Conservation (phyloP, 2,888 invertebrate species). For the Nomada goodeniana region DNA sequence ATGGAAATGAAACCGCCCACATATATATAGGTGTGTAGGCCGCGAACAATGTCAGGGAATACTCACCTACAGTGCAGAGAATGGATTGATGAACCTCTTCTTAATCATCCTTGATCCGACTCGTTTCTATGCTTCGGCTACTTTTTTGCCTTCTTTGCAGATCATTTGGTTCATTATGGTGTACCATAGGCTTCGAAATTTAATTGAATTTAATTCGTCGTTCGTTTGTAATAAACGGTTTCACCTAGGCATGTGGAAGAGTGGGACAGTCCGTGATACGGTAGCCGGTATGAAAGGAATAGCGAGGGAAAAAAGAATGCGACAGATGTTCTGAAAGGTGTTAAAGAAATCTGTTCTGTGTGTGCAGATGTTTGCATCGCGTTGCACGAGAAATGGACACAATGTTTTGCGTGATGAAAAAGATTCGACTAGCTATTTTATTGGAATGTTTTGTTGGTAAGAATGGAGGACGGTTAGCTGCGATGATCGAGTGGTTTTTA, state of each 20-base stretch:
- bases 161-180: background rate
- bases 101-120: conserved; percentile 22
- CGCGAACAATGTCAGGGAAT: conserved; percentile 33
- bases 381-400: no score
- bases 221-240: background rate
- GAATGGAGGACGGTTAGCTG: no score
- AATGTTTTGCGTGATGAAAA: no score
- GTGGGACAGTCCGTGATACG: conserved; percentile 4
- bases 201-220: conserved; percentile 14
- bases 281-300: conserved; percentile 11
- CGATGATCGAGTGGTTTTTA: background rate
- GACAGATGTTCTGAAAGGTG: conserved; percentile 6
- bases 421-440: no score
- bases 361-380: background rate
- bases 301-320: background rate
- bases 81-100: conserved; percentile 3
- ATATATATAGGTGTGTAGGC: conserved; percentile 22
- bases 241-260: background rate
- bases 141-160: background rate
- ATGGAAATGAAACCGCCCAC: conserved; percentile 67
- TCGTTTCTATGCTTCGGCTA: background rate
- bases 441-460: no score
- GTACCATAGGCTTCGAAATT: background rate
- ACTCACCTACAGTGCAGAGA: background rate
- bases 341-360: background rate